These are phyloP conservation scores for Pteria penguin DNA, from an alignment of 2,888 invertebrate species.

Conservation along the genomic window DNA sequence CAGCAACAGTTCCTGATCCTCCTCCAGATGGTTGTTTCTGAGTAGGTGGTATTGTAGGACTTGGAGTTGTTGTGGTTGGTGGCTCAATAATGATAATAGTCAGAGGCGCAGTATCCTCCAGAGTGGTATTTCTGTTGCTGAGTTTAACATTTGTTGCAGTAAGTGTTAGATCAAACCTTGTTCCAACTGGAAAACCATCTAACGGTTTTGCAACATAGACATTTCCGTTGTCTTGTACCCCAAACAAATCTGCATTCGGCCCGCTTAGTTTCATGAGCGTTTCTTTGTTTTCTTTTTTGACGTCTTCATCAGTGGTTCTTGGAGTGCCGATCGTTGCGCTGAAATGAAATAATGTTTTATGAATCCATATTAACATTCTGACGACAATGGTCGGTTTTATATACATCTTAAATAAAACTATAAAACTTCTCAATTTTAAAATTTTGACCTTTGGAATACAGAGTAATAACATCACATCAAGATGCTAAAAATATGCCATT, in stretches of 20 bases:
- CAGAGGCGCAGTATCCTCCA: conserved; percentile 37
- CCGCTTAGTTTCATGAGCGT: conserved; percentile 31
- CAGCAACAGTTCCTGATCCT: background rate
- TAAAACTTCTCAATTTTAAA: too few species aligned
- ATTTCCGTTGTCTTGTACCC: conserved; percentile 33
- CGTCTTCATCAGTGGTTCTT: conserved; percentile 46
- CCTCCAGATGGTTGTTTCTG: background rate
- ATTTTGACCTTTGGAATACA: too few species aligned
- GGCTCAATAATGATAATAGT: conserved; percentile 42
- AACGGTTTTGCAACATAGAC: conserved; percentile 39
- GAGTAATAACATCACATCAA: too few species aligned
- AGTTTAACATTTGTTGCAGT: conserved; percentile 21
- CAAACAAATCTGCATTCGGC: conserved; percentile 26
- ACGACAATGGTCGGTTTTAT: too few species aligned
- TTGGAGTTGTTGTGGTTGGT: conserved; percentile 48
- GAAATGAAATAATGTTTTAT: background rate
- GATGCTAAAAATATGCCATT: too few species aligned
- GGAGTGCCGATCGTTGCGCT: conserved; percentile 22
- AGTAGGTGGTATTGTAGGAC: conserved; percentile 28
- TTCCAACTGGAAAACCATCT: conserved; percentile 6
- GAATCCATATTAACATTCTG: too few species aligned
- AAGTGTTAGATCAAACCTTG: conserved; percentile 10
- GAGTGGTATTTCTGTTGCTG: background rate
- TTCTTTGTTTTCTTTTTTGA: conserved; percentile 38
- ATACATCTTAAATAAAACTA: too few species aligned